Conservation (phyloP, 2,797 vertebrate genomes). For the Delichon dasypus region DNA sequence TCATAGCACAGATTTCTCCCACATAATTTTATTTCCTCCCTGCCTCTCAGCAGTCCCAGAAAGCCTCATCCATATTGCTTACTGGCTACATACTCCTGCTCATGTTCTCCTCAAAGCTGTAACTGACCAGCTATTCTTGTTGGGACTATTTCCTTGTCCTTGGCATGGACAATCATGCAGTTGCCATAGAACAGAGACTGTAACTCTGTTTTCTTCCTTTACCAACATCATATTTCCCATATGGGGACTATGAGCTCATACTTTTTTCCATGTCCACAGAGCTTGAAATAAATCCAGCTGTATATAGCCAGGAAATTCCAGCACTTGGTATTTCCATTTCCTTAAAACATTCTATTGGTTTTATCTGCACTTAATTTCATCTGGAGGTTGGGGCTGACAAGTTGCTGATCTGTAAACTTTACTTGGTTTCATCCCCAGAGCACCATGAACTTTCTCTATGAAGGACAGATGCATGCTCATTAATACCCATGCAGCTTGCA, state of each 20-base stretch:
- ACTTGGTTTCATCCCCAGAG: conserved; percentile 44
- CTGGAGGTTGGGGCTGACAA: conserved; percentile 30
- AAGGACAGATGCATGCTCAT: not conserved
- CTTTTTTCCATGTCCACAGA: conserved; percentile 53
- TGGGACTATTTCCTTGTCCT: not conserved
- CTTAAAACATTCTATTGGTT: conserved; percentile 57
- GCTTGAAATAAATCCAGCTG: conserved; percentile 54
- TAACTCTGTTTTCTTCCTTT: conserved; percentile 23
- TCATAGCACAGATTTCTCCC: not conserved
- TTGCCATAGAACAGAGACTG: not conserved
- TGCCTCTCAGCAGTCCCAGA: not conserved
- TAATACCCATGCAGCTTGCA: not conserved
- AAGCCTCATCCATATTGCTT: not conserved
- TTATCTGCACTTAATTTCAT: conserved; percentile 54
- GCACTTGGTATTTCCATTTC: conserved; percentile 67
- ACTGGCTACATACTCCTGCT: not conserved
- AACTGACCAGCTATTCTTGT: not conserved
- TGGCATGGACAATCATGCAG: not conserved
- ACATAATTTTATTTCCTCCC: not conserved
- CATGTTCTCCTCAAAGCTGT: not conserved
- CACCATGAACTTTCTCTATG: conserved; percentile 8
- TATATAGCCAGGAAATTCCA: conserved; percentile 63
- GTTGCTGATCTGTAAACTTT: conserved; percentile 59
- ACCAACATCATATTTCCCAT: conserved; percentile 39
- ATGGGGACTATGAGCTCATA: conserved; percentile 36